Percentiles rank a stretch among this genome's conserved stretches.
Evolutionary conservation across 2,888 invertebrate species (phyloP).

Genomic region (Scelioninae gen. 1): DNA sequence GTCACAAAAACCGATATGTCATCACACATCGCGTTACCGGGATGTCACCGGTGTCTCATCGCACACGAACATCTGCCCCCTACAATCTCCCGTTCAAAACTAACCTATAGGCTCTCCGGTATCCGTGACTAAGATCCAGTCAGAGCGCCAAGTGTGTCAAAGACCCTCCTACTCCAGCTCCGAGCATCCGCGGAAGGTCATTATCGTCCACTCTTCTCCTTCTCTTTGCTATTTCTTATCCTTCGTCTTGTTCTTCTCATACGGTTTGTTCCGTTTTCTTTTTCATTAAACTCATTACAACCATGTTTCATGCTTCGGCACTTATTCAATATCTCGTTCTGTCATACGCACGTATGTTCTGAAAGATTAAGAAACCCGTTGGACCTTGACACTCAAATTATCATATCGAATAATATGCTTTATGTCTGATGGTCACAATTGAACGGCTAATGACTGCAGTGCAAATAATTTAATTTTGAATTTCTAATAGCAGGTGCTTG

Average conservation of each 20-base stretch:
- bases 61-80: conserved; percentile 76
- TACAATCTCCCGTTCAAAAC: conserved; percentile 82
- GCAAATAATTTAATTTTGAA: conserved; percentile 27
- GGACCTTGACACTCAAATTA: conserved; percentile 12
- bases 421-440: background rate
- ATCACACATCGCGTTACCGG: conserved; percentile 63
- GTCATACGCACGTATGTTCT: background rate
- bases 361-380: too few relatives aligned
- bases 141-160: conserved; percentile 83
- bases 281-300: conserved; percentile 54
- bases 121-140: conserved; percentile 79
- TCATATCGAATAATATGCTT: background rate
- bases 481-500: conserved; percentile 10
- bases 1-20: conserved; percentile 51
- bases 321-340: conserved; percentile 28
- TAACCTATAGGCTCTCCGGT: conserved; percentile 80
- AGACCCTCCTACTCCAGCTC: conserved; percentile 83
- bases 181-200: conserved; percentile 82
- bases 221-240: conserved; percentile 39
- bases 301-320: conserved; percentile 22
- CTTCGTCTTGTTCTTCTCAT: conserved; percentile 60
- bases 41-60: conserved; percentile 67
- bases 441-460: conserved; percentile 29
- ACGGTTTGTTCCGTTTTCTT: conserved; percentile 46
- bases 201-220: conserved; percentile 78